Percentiles rank a stretch among this genome's conserved stretches.
Conservation (phyloP, 1,140 invertebrate genomes). For the Psix sp. region DNA sequence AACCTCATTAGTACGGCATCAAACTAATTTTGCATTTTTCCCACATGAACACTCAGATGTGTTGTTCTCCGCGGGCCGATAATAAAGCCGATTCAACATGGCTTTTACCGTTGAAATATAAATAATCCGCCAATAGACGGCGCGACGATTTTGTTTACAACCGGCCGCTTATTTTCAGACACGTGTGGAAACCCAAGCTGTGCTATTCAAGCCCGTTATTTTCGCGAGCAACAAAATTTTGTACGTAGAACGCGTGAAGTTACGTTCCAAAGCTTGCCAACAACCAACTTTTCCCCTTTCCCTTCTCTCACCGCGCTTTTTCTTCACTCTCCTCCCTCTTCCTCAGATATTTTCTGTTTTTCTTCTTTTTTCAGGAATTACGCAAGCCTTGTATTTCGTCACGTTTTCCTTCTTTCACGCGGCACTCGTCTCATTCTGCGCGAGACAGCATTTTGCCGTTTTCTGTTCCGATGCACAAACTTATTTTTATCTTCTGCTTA, state of each 20-base stretch:
- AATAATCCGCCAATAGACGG: too few relatives aligned
- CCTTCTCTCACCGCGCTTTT: conserved; percentile 1
- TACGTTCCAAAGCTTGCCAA: conserved; percentile 26
- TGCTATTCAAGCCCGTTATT: conserved; percentile 15
- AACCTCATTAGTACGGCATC: conserved; percentile 14
- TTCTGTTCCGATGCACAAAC: conserved; percentile 44
- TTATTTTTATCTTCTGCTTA: conserved; percentile 37
- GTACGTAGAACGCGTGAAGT: conserved; percentile 46
- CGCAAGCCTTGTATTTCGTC: conserved; percentile 53
- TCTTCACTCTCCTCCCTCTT: conserved; percentile 12
- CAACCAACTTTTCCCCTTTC: conserved; percentile 2
- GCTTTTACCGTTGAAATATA: conserved; percentile 18
- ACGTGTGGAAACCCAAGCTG: conserved; percentile 5
- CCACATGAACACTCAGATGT: conserved; percentile 44
- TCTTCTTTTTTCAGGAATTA: conserved; percentile 45
- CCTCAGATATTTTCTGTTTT: conserved; percentile 13
- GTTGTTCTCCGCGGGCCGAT: too few relatives aligned
- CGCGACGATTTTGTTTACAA: conserved; percentile 8
- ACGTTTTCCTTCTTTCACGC: conserved; percentile 49
- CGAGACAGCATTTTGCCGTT: conserved; percentile 50
- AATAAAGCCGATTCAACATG: conserved; percentile 23
- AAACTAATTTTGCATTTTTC: conserved; percentile 32
- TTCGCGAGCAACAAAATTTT: too few relatives aligned
- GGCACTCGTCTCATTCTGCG: conserved; percentile 31
- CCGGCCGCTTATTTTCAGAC: conserved; percentile 14